These are phyloP conservation scores for Zaprionus nigranus DNA, from an alignment of 1,140 invertebrate species.

Conservation along the genomic window DNA sequence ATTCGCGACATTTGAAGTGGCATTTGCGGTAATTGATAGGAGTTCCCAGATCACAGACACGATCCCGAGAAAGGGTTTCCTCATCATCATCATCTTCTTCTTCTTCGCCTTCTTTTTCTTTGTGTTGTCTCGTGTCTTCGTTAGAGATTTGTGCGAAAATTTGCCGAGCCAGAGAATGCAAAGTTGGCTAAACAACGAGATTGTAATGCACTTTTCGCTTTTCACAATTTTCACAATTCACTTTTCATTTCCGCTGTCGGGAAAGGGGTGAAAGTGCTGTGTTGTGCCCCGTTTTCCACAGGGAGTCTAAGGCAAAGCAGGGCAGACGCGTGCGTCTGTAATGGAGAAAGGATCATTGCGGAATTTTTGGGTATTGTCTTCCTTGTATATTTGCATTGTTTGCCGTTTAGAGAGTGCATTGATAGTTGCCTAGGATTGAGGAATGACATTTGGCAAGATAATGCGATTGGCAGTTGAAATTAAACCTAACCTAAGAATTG, in stretches of 20 bases:
- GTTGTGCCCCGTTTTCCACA: not conserved
- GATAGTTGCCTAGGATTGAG: not conserved
- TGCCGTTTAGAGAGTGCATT: constrained; percentile 1
- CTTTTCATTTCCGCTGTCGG: not conserved
- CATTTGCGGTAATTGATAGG: constrained; percentile 59
- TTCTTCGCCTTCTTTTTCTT: not conserved
- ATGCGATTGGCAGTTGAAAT: not conserved
- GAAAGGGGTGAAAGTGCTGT: constrained; percentile 50
- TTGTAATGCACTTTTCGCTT: constrained; percentile 31
- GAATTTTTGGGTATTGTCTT: not conserved
- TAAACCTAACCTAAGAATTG: not conserved
- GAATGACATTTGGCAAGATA: not conserved
- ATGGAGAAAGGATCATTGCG: constrained; percentile 27
- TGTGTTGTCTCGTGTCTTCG: constrained; percentile 16
- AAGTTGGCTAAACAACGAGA: constrained; percentile 53
- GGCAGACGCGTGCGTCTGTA: constrained; percentile 22
- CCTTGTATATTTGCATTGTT: constrained; percentile 8
- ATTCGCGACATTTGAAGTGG: constrained; percentile 51
- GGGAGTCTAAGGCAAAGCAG: constrained; percentile 13
- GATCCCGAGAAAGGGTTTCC: not conserved
- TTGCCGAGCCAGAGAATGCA: constrained; percentile 38
- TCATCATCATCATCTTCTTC: not conserved
- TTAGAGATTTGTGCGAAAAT: constrained; percentile 50
- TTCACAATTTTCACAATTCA: constrained; percentile 5
- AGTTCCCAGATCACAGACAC: constrained; percentile 20